A percentile compares a stretch with the other conserved stretches of the same genome.
Conservation (phyloP, 2,888 invertebrate genomes). For the Ormyrus thymus region DNA sequence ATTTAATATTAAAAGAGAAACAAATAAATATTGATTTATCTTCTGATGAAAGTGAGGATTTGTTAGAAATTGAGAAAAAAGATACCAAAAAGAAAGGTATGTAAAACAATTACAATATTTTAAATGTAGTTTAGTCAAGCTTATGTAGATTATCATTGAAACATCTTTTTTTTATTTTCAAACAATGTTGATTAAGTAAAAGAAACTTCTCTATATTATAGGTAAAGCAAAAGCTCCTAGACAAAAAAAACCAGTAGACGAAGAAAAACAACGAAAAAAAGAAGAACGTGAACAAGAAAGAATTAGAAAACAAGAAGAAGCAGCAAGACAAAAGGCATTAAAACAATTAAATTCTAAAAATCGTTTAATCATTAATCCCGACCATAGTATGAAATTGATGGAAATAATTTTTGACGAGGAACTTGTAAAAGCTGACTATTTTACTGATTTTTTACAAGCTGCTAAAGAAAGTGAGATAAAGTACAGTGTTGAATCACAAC, state of each 20-base stretch:
- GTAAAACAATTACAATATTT: neutral
- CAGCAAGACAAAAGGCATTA: conserved; percentile 60
- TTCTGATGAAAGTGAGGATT: conserved; percentile 26
- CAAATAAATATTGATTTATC: conserved; percentile 24
- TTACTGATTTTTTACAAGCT: conserved; percentile 63
- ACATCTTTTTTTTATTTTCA: neutral
- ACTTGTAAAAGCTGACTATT: conserved; percentile 57
- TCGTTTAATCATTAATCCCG: conserved; percentile 63
- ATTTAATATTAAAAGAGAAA: conserved; percentile 17
- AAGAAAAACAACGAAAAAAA: conserved; percentile 31
- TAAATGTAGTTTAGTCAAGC: conserved; percentile 2
- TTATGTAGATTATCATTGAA: neutral
- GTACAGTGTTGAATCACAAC: conserved; percentile 66
- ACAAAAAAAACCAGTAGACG: conserved; percentile 17
- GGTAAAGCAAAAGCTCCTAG: conserved; percentile 14
- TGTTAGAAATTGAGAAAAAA: conserved; percentile 3
- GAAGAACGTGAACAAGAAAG: conserved; percentile 30
- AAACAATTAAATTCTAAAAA: conserved; percentile 61
- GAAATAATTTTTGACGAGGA: conserved; percentile 64
- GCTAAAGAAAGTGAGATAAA: conserved; percentile 66
- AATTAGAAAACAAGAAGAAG: conserved; percentile 49
- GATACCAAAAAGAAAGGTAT: conserved; percentile 18
- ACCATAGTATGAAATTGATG: conserved; percentile 67
- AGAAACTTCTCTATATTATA: neutral
- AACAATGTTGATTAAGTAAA: neutral